Evolutionary conservation across 2,888 invertebrate genomes (phyloP), one percentile per base, ranked within the genome.

Genomic region (Conistra vaccinii): DNA sequence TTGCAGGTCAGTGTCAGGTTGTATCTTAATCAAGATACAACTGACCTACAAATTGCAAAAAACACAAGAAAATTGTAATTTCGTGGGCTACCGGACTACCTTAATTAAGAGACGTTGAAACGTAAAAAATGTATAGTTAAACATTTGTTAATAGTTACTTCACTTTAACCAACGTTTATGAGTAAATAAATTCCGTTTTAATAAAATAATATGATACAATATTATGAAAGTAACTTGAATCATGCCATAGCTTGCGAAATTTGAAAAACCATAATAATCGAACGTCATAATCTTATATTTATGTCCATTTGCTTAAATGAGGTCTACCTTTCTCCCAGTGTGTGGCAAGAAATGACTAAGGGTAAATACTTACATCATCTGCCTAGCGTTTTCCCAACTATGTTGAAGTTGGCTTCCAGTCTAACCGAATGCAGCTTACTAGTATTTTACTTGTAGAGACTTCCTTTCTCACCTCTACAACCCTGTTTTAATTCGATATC

Each of bases 161-260:
- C 7, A 51, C 51, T 51, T 23, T 23, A 48, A 48, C 23, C 53
- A n/a, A 53, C 9, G 23, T 29, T 29, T 10, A 58, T n/a, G n/a
- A n/a, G n/a, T 20, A 29, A 29, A 58, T 29, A 58, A 10, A 20
- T 20, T 20, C 58, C n/a, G n/a, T n/a, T n/a, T n/a, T n/a, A n/a
- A 71, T 71, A 32, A 69, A 72, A 72, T 71, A 73, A 75, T 48
- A 51, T 76, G 67, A 65, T 48, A 75, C 65, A 74, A 75, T 67
- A 53, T 76, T 67, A 76, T 67, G 75, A 76, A 76, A 76, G 58
- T 51, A 17, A 3, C 23, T 67, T 76, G 75, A 76, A 76, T 76
- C 75, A 76, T 67, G 26, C 23, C 5, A 23, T 26, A 20, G 4
- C 26, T 76, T 76, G 51, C 51, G 76, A 76, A 76, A 76, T 76